phyloP scores from a whole-genome alignment of 1,140 invertebrate genomes.

The Brachionus asplanchnoidis region DNA sequence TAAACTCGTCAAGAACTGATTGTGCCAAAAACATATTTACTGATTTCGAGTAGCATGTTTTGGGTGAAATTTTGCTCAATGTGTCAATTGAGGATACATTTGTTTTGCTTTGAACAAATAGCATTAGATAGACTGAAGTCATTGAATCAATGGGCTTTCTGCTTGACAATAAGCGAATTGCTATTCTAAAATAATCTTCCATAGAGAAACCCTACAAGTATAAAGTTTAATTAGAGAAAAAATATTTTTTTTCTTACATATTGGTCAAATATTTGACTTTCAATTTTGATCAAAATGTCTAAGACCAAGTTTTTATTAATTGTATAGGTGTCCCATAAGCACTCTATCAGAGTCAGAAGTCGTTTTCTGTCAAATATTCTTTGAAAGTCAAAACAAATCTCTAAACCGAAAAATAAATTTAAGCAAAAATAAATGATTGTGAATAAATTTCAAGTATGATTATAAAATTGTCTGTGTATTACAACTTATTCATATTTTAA shows the following conservation, averaged over 20 bases:
- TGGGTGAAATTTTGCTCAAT: neutral
- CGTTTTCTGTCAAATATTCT: constrained; percentile 47
- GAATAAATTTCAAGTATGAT: neutral
- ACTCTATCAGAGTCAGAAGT: constrained; percentile 58
- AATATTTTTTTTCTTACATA: neutral
- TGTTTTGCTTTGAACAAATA: constrained; percentile 4
- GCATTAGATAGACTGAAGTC: constrained; percentile 34
- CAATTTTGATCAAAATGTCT: constrained; percentile 54
- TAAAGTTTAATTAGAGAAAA: neutral
- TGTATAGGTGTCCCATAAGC: constrained; percentile 68
- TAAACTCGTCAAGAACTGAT: neutral
- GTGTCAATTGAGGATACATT: neutral
- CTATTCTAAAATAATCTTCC: neutral
- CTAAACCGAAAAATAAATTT: constrained; percentile 14
- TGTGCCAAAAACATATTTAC: neutral
- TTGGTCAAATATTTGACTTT: neutral
- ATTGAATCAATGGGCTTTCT: constrained; percentile 33
- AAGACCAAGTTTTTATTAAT: constrained; percentile 65
- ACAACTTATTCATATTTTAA: too few species aligned
- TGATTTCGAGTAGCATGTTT: neutral
- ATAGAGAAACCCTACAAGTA: neutral
- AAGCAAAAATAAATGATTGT: neutral
- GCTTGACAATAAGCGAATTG: constrained; percentile 1
- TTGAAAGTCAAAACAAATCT: constrained; percentile 41
- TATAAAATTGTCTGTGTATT: neutral